Conservation (phyloP, 1,140 invertebrate genomes). For the Gryllus bimaculatus region DNA sequence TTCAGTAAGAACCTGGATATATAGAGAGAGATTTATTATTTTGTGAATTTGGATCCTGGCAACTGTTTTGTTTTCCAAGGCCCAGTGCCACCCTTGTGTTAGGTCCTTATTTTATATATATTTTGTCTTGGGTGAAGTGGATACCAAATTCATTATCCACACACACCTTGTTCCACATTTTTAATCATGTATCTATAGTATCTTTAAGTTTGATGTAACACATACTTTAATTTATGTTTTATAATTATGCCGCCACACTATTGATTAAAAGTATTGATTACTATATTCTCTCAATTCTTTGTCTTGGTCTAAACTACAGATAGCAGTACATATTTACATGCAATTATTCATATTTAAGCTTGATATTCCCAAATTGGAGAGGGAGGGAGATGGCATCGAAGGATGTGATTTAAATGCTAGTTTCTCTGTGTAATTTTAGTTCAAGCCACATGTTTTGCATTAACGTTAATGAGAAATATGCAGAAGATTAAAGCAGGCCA, state of each 20-base stretch:
- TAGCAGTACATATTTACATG: no score
- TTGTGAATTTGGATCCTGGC: neutral
- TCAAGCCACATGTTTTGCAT: no score
- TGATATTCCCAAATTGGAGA: no score
- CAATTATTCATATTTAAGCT: no score
- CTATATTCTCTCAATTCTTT: neutral
- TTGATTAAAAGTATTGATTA: neutral
- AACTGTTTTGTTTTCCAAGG: neutral
- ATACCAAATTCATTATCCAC: neutral
- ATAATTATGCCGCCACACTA: neutral
- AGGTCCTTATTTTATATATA: neutral
- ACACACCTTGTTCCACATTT: neutral
- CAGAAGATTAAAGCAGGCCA: no score
- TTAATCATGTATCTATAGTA: neutral
- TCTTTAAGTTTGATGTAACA: neutral
- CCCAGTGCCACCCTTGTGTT: neutral
- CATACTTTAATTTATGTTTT: neutral
- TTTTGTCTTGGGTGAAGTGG: neutral
- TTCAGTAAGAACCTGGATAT: neutral
- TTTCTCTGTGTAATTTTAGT: no score
- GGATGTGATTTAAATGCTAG: no score
- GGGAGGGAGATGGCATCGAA: no score
- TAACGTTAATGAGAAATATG: no score
- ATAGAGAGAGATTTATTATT: neutral
- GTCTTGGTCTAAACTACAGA: neutral